phyloP scores from a whole-genome alignment of 2,113 vertebrate genomes.

The Stictonetta naevosa region DNA sequence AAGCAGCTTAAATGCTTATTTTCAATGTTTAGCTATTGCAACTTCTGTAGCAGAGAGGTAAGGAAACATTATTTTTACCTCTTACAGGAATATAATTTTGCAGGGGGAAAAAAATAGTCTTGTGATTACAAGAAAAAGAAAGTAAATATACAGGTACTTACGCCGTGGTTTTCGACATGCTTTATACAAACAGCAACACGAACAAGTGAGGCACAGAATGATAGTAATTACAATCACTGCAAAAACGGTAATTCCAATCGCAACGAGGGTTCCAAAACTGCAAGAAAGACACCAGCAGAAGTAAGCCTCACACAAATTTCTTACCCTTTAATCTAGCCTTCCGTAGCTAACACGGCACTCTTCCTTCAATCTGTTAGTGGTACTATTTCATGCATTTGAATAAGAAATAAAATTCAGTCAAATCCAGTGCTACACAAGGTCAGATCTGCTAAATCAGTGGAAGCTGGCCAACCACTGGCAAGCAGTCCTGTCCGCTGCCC shows the following conservation, averaged over 20 bases:
- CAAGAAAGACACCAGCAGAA: constrained; percentile 9
- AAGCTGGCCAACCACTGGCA: not conserved
- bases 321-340: not conserved
- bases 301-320: not conserved
- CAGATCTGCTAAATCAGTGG: not conserved
- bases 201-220: constrained; percentile 89
- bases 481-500: fast-evolving
- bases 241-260: constrained; percentile 54
- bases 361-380: not conserved
- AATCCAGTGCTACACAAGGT: not conserved
- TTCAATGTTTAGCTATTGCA: not conserved
- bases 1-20: not conserved
- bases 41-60: not conserved
- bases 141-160: constrained; percentile 72
- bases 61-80: not conserved
- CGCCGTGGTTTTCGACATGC: constrained; percentile 83
- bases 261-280: constrained; percentile 70
- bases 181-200: constrained; percentile 93
- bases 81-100: not conserved
- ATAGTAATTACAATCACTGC: constrained; percentile 73
- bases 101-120: not conserved
- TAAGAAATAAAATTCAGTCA: not conserved
- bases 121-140: not conserved
- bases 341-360: not conserved
- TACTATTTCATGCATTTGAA: not conserved